Conservation (phyloP, 1,140 invertebrate species). For the Tribolium castaneum region DNA sequence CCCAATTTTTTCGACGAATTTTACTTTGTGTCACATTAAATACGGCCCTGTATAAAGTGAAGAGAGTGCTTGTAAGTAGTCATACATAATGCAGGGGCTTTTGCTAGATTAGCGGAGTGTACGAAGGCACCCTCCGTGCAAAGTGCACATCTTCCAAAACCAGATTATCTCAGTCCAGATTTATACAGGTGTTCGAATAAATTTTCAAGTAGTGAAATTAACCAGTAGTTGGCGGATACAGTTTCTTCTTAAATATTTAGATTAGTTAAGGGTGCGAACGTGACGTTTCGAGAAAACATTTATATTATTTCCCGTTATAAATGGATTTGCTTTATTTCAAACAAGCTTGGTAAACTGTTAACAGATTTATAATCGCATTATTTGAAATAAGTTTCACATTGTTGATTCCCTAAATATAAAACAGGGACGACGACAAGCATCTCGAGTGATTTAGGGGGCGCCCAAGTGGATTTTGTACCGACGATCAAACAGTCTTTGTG, state of each 20-base stretch:
- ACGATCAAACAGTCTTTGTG: too few species aligned
- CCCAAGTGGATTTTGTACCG: background rate
- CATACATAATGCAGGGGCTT: constrained; percentile 31
- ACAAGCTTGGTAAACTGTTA: constrained; percentile 16
- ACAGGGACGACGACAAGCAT: constrained; percentile 1
- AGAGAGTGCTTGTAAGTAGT: constrained; percentile 25
- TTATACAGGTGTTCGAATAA: constrained; percentile 21
- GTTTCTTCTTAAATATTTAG: constrained; percentile 10
- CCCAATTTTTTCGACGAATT: background rate
- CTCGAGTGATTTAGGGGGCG: background rate
- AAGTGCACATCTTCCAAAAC: constrained; percentile 26
- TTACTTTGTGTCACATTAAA: constrained; percentile 6
- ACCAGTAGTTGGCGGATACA: background rate
- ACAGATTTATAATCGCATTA: constrained; percentile 28
- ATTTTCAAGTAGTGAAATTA: background rate
- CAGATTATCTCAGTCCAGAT: constrained; percentile 29
- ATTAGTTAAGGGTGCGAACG: constrained; percentile 11
- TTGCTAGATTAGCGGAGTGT: constrained; percentile 25
- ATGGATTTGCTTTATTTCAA: constrained; percentile 28
- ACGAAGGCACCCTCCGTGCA: constrained; percentile 16
- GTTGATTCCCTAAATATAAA: constrained; percentile 25
- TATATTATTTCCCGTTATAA: constrained; percentile 25
- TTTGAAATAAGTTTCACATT: constrained; percentile 27
- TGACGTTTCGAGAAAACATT: constrained; percentile 15
- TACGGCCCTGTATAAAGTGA: background rate